These are phyloP conservation scores for Drosophila paucipuncta DNA, from an alignment of 2,888 invertebrate genomes.

Conservation along the genomic window DNA sequence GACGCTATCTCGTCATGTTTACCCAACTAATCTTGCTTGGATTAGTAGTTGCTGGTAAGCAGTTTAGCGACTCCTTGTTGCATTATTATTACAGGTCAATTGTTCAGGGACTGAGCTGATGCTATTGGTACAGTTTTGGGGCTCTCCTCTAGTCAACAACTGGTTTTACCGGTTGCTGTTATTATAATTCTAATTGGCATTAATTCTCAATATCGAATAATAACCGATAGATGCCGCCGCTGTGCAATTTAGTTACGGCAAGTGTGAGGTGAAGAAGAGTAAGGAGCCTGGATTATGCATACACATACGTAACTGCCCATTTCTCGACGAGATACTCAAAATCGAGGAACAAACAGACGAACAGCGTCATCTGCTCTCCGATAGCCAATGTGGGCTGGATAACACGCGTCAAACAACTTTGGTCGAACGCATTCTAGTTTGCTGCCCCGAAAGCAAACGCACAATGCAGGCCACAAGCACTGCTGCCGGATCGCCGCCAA, in stretches of 20 bases:
- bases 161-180: slow-evolving; percentile 55
- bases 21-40: slow-evolving; percentile 31
- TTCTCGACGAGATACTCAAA: slow-evolving; percentile 60
- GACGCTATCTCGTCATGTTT: slow-evolving; percentile 23
- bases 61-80: background rate
- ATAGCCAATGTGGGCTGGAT: slow-evolving; percentile 89
- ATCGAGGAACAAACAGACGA: slow-evolving; percentile 35
- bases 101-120: background rate
- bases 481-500: background rate
- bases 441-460: slow-evolving; percentile 68
- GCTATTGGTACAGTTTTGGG: background rate
- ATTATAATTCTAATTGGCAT: slow-evolving; percentile 18
- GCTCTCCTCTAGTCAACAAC: slow-evolving; percentile 6
- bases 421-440: slow-evolving; percentile 87
- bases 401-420: slow-evolving; percentile 73
- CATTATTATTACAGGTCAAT: background rate
- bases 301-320: slow-evolving; percentile 72
- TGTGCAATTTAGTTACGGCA: slow-evolving; percentile 70
- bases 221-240: slow-evolving; percentile 20
- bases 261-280: slow-evolving; percentile 66
- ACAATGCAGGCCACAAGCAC: background rate
- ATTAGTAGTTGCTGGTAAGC: slow-evolving; percentile 46
- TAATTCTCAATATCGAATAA: slow-evolving; percentile 12
- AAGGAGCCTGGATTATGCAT: slow-evolving; percentile 76
- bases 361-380: slow-evolving; percentile 54